These are phyloP conservation scores for Junco hyemalis DNA, from an alignment of 2,113 vertebrate genomes.

Conservation along the genomic window DNA sequence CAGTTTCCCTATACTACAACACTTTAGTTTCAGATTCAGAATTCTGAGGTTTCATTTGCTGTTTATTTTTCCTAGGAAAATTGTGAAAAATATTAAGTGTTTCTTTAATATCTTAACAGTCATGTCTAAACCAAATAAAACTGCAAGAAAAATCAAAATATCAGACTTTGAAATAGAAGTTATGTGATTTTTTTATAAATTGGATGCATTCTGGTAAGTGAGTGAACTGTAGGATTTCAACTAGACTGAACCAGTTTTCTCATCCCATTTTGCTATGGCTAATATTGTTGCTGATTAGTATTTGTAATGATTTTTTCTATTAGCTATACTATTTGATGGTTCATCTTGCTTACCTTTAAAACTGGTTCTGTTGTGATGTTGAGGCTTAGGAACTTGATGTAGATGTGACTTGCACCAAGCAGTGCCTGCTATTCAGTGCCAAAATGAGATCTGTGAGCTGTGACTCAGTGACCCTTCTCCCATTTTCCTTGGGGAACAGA, in stretches of 20 bases:
- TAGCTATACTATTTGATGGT: not conserved
- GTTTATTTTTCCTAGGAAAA: not conserved
- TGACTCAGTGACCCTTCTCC: not conserved
- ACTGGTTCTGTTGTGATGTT: not conserved
- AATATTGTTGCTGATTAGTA: not conserved
- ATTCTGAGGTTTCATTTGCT: not conserved
- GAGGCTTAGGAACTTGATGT: not conserved
- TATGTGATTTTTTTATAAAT: not conserved
- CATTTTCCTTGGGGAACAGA: not conserved
- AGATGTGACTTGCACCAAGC: not conserved
- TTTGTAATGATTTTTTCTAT: not conserved
- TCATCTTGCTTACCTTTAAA: not conserved
- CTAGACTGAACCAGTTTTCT: not conserved
- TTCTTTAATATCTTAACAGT: not conserved
- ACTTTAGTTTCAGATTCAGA: not conserved
- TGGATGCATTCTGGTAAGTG: not conserved
- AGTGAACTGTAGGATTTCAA: not conserved
- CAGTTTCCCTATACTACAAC: not conserved
- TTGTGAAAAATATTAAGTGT: not conserved
- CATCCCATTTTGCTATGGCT: not conserved
- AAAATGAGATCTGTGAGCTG: not conserved
- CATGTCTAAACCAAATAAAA: not conserved
- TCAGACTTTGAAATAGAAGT: not conserved
- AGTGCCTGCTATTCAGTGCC: not conserved
- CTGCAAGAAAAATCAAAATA: not conserved